Evolutionary conservation across 2,888 invertebrate genomes (phyloP).

Genomic region (Odontomyia ornata): DNA sequence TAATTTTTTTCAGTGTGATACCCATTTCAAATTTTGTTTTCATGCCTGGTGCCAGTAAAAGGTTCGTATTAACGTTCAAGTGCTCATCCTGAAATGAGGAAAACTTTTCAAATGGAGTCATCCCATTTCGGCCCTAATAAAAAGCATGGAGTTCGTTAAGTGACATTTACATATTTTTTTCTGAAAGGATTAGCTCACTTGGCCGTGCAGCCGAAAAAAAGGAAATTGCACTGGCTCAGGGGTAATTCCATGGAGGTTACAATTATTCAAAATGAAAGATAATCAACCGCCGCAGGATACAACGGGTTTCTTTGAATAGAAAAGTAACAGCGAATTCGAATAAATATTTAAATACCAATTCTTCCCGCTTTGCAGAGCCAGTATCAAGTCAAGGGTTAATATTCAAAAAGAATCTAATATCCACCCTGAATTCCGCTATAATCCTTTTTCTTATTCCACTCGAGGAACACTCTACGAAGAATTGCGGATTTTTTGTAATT

Average conservation of each 20-base stretch:
- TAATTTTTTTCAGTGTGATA: slow-evolving; percentile 32
- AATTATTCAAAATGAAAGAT: too few species aligned
- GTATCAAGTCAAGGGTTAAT: not conserved
- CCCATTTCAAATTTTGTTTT: slow-evolving; percentile 17
- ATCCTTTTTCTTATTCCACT: not conserved
- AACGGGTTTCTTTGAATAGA: not conserved
- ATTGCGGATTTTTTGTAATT: slow-evolving; percentile 12
- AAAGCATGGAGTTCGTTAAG: not conserved
- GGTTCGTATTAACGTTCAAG: not conserved
- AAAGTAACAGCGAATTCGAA: too few species aligned
- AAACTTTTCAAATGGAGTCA: not conserved
- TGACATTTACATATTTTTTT: slow-evolving; percentile 6
- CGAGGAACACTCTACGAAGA: not conserved
- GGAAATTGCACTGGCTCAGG: too few species aligned
- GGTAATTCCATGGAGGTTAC: too few species aligned
- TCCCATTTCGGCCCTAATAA: not conserved
- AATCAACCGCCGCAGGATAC: too few species aligned
- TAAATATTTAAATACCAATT: too few species aligned
- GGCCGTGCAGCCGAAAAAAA: too few species aligned
- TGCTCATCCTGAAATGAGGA: not conserved
- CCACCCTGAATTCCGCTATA: not conserved
- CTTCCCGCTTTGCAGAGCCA: not conserved
- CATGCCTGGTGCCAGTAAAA: not conserved
- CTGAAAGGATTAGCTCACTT: too few species aligned
- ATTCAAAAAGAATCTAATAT: not conserved